Conservation (phyloP, 2,113 vertebrate genomes). For the Gobio gobio region DNA sequence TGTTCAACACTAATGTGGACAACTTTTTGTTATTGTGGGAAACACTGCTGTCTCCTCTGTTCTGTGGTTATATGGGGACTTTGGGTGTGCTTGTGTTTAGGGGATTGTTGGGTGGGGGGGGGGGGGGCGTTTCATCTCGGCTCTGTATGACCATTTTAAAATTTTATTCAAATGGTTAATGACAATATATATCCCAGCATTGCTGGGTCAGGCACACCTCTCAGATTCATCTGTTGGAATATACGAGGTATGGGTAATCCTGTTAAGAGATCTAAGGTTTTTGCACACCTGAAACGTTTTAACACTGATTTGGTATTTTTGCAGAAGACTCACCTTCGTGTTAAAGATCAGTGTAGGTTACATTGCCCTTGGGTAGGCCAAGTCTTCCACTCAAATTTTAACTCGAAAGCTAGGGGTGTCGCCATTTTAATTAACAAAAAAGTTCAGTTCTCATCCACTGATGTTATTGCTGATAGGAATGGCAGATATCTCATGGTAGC, state of each 20-base stretch:
- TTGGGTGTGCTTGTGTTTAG: too few species aligned
- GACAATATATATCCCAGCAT: too few species aligned
- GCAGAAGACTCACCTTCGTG: slow-evolving; percentile 20
- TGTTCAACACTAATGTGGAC: too few species aligned
- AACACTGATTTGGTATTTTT: slow-evolving; percentile 44
- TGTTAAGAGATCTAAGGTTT: neutral
- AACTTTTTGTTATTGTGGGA: too few species aligned
- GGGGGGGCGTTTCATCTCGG: too few species aligned
- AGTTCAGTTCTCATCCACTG: neutral
- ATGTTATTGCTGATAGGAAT: slow-evolving; percentile 23
- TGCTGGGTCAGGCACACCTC: neutral
- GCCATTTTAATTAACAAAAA: slow-evolving; percentile 38
- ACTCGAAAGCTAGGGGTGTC: slow-evolving; percentile 34
- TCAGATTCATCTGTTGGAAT: neutral
- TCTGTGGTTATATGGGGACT: too few species aligned
- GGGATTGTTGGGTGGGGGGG: too few species aligned
- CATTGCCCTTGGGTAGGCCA: slow-evolving; percentile 26
- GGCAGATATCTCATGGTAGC: neutral
- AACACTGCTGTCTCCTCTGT: too few species aligned
- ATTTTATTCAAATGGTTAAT: neutral
- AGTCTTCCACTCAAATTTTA: slow-evolving; percentile 37
- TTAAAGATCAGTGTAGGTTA: slow-evolving; percentile 29
- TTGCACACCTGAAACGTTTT: slow-evolving; percentile 34
- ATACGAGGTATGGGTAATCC: slow-evolving; percentile 4
- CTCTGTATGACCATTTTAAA: neutral